Conservation (phyloP, 2,113 vertebrate species). For the Seriola dumerili region DNA sequence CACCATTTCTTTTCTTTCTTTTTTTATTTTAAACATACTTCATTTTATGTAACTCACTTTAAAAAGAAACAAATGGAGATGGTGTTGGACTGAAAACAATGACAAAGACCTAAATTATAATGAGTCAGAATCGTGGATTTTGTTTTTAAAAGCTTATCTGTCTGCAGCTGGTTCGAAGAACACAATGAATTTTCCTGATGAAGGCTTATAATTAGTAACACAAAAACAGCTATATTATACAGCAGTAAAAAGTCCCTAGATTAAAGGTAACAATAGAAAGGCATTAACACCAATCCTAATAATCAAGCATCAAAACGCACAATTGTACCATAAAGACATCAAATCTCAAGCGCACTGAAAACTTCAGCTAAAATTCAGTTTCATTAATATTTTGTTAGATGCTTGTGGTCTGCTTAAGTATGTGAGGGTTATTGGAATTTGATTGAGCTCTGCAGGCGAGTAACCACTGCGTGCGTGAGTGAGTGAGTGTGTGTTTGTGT, state of each 20-base stretch:
- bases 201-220: not conserved
- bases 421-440: slow-evolving; percentile 50
- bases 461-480: slow-evolving; percentile 2
- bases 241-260: not conserved
- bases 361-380: not conserved
- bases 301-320: slow-evolving; percentile 39
- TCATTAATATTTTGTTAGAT: slow-evolving; percentile 5
- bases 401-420: slow-evolving; percentile 32
- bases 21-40: slow-evolving; percentile 39
- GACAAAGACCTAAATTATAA: slow-evolving; percentile 27
- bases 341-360: slow-evolving; percentile 7
- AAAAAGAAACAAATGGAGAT: slow-evolving; percentile 14
- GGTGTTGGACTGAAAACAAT: not conserved
- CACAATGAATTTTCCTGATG: not conserved
- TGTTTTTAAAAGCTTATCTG: not conserved
- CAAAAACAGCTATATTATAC: not conserved
- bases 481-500: not conserved
- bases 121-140: not conserved
- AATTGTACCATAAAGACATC: not conserved
- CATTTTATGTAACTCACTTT: slow-evolving; percentile 63
- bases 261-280: slow-evolving; percentile 26
- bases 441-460: slow-evolving; percentile 45
- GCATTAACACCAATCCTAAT: slow-evolving; percentile 5
- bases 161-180: slow-evolving; percentile 9
- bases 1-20: slow-evolving; percentile 49